A percentile compares a stretch with the other conserved stretches of the same genome.
These are phyloP conservation scores for Thalassarche chlororhynchos DNA, from an alignment of 2,113 vertebrate species.

Conservation along the genomic window DNA sequence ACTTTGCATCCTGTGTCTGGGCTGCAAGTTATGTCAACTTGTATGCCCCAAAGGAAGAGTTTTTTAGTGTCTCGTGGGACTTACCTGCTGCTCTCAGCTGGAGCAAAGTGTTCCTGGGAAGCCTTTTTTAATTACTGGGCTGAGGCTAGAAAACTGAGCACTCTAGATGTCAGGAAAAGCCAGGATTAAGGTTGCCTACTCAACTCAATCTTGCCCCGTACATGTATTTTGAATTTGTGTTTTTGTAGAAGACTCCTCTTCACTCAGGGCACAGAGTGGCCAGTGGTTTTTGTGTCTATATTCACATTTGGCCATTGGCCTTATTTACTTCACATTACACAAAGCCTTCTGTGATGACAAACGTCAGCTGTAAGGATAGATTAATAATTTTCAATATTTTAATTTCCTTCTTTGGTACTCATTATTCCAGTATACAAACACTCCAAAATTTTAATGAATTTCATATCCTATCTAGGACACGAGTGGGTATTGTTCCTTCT, in stretches of 20 bases:
- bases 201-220: neutral
- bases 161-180: neutral
- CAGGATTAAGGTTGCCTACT: neutral
- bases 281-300: neutral
- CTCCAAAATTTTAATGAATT: slow-evolving; percentile 35
- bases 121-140: neutral
- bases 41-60: neutral
- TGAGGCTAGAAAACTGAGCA: neutral
- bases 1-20: neutral
- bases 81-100: neutral
- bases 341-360: neutral
- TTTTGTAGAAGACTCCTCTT: neutral
- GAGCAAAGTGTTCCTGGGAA: neutral
- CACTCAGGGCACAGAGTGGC: neutral
- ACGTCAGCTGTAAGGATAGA: neutral
- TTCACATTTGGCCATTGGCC: neutral
- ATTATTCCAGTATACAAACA: neutral
- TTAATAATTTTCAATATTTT: neutral
- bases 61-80: neutral
- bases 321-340: neutral
- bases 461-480: slow-evolving; percentile 1
- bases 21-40: neutral
- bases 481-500: neutral
- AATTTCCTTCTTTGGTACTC: neutral
- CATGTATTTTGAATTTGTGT: neutral